Evolutionary conservation across 2,113 vertebrate species (phyloP), one percentile per base, ranked within the genome.

Genomic region (Cinclus mexicanus): DNA sequence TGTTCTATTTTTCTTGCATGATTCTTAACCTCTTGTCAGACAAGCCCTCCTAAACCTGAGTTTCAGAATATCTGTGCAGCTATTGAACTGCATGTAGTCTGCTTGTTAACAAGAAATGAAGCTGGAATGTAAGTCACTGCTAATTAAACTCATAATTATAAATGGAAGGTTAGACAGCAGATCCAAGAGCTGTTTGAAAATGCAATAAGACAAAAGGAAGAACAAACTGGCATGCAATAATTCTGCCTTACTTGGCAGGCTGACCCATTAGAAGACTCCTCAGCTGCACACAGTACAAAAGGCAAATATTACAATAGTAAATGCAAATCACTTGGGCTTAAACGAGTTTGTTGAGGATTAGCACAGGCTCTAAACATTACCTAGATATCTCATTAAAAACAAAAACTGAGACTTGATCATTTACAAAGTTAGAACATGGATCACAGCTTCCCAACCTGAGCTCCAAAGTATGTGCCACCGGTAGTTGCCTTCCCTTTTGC

Each of bases 131-230:
- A 86, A 90, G 88, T 90, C 94, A 94, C 55, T 94, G 89, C 79
- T 95, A 96, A 97, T 97, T 97, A 97, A 95, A 83, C 92, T 90
- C 87, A 79, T 94, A 90, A 95, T 95, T 92, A 96, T 83, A 85
- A 88, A 87, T 61, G 94, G 77, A 77, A 94, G 88, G 94, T 91
- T 89, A 91, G 89, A 90, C 55, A 85, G 83, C 47, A 89, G 60
- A 93, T 89, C 57, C 50, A 90, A 93, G 63, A 53, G 55, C 67
- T 87, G 78, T 64, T 77, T 84, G 74, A 84, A 87, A 90, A 85
- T 18, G 14, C 63, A 95, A 7, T 50, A 89, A 56, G 67, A 82
- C 59, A 94, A 84, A 92, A 79, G 64, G 87, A 93, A 67, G 69
- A 77, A 77, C 85, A 90, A 83, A 60, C 17, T 81, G 2, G 1